These are phyloP conservation scores for Mastacembelus armatus DNA, from an alignment of 2,797 vertebrate genomes.

Conservation along the genomic window DNA sequence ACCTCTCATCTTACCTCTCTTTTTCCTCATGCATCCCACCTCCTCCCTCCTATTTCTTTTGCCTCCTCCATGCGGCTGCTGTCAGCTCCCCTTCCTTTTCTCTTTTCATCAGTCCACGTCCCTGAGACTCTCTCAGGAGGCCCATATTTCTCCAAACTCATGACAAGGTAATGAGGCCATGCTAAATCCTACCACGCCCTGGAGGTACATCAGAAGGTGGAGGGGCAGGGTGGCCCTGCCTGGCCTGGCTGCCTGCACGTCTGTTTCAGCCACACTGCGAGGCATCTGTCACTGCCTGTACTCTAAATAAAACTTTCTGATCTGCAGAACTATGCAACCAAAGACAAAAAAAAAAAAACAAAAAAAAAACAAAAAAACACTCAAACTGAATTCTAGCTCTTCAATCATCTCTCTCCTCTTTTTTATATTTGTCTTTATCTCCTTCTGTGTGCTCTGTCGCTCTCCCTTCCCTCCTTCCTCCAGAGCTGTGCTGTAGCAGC, in stretches of 20 bases:
- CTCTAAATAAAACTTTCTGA: constrained; percentile 53
- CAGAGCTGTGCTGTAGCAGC: constrained; percentile 62
- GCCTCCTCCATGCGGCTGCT: constrained; percentile 55
- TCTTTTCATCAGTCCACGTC: constrained; percentile 71
- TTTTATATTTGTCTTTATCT: constrained; percentile 37
- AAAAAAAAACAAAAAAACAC: no score
- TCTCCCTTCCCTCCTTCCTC: constrained; percentile 44
- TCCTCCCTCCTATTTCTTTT: constrained; percentile 10
- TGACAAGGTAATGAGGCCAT: constrained; percentile 84
- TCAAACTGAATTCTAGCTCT: constrained; percentile 4
- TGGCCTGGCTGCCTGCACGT: constrained; percentile 42
- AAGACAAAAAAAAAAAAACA: background rate
- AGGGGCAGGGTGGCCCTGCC: constrained; percentile 59
- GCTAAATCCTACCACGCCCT: constrained; percentile 78
- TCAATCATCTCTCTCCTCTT: constrained; percentile 1
- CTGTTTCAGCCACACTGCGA: constrained; percentile 28
- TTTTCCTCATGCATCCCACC: background rate
- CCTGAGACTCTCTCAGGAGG: constrained; percentile 71
- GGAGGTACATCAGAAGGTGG: constrained; percentile 73
- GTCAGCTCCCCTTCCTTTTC: constrained; percentile 65
- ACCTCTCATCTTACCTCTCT: constrained; percentile 10
- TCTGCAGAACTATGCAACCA: constrained; percentile 25
- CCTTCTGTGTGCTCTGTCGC: constrained; percentile 4
- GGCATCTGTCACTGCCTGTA: constrained; percentile 35
- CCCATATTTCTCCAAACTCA: constrained; percentile 80